These are phyloP conservation scores for Chouioia cunea DNA, from an alignment of 2,888 invertebrate species.

Conservation along the genomic window DNA sequence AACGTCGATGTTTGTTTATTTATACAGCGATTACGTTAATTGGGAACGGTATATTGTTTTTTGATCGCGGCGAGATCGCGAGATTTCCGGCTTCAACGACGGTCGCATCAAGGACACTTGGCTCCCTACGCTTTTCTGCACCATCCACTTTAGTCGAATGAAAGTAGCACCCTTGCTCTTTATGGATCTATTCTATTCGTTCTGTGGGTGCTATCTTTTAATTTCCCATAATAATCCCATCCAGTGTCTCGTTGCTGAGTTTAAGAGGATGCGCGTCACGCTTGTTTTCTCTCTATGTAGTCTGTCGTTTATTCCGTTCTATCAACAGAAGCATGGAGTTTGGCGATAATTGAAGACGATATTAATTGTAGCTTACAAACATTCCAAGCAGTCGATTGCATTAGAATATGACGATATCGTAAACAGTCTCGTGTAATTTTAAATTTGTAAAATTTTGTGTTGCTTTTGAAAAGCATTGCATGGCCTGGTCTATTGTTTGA, in stretches of 20 bases:
- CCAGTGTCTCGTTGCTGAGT: slow-evolving; percentile 46
- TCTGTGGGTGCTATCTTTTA: slow-evolving; percentile 33
- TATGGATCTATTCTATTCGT: slow-evolving; percentile 8
- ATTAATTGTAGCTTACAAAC: too few relatives aligned
- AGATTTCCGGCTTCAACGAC: slow-evolving; percentile 68
- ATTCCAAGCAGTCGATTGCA: slow-evolving; percentile 12
- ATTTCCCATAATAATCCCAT: slow-evolving; percentile 46
- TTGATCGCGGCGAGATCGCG: slow-evolving; percentile 63
- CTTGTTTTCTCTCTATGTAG: background rate
- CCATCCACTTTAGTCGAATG: slow-evolving; percentile 60
- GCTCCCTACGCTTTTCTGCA: slow-evolving; percentile 67
- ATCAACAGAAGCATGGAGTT: background rate
- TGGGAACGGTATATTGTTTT: slow-evolving; percentile 44
- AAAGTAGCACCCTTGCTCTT: slow-evolving; percentile 53
- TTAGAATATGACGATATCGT: background rate
- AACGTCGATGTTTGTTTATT: slow-evolving; percentile 50
- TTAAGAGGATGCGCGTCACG: slow-evolving; percentile 48
- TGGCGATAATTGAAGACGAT: too few relatives aligned
- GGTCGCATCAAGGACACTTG: slow-evolving; percentile 69
- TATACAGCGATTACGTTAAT: slow-evolving; percentile 49
- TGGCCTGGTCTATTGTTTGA: too few relatives aligned
- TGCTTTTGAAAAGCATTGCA: too few relatives aligned
- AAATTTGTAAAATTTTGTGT: too few relatives aligned
- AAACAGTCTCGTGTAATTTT: too few relatives aligned
- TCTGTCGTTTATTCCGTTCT: background rate